Percentiles rank a stretch among this genome's conserved stretches.
phyloP scores from a whole-genome alignment of 2,797 vertebrate genomes.

The Platalea minor region DNA sequence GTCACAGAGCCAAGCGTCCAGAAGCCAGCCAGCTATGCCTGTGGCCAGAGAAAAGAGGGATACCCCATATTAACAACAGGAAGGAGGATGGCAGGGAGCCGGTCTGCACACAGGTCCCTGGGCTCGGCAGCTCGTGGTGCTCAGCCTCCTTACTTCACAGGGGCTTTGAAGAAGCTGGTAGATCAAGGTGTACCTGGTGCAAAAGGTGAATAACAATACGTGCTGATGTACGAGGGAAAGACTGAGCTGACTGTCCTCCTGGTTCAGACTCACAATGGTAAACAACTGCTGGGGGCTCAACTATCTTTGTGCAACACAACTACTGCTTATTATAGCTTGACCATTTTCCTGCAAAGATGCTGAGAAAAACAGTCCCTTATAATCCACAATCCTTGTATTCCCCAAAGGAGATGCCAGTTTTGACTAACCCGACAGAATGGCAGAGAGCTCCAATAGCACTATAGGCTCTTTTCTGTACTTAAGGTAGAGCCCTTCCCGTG shows the following conservation, averaged over 20 bases:
- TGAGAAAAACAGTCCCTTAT: not conserved
- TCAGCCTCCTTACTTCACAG: not conserved
- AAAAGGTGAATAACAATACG: not conserved
- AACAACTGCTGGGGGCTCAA: not conserved
- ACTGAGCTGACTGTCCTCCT: not conserved
- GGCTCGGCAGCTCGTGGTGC: not conserved
- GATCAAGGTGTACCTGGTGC: not conserved
- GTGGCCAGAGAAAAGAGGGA: not conserved
- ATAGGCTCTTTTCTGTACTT: not conserved
- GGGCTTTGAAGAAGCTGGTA: not conserved
- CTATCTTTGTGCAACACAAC: not conserved
- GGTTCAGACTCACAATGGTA: not conserved
- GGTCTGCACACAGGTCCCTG: not conserved
- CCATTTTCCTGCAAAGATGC: not conserved
- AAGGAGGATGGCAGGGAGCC: not conserved
- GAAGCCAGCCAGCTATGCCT: not conserved
- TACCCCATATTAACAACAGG: not conserved
- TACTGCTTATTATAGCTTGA: not conserved
- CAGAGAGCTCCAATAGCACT: not conserved
- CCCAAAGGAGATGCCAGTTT: not conserved
- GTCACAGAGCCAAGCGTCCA: not conserved
- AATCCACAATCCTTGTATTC: not conserved
- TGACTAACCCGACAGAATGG: accelerated
- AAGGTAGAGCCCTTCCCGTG: not conserved
- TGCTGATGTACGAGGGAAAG: not conserved